Percentiles rank a stretch among this genome's conserved stretches.
Conservation (phyloP, 2,113 vertebrate species). For the Pontoporia blainvillei region DNA sequence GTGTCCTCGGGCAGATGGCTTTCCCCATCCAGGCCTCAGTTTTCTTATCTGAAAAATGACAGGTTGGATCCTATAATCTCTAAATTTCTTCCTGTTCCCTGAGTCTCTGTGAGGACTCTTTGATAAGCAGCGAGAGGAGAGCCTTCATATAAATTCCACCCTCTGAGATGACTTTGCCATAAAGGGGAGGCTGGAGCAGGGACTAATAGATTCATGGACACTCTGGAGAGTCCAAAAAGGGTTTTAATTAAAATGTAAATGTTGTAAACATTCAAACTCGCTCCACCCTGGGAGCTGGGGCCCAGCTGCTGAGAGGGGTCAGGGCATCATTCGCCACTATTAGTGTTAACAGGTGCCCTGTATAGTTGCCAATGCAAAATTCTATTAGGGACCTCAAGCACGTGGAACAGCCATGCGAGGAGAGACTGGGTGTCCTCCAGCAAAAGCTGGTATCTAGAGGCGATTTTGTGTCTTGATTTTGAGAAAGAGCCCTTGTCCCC, state of each 20-base stretch:
- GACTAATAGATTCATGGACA: neutral
- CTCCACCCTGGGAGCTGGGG: neutral
- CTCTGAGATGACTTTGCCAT: neutral
- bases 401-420: neutral
- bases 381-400: neutral
- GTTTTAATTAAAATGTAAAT: conserved; percentile 47
- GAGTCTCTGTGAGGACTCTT: neutral
- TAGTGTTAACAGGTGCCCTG: neutral
- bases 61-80: neutral
- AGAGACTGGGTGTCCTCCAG: neutral
- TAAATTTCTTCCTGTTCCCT: neutral
- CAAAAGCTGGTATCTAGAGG: neutral
- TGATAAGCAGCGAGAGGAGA: neutral
- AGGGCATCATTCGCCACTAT: neutral
- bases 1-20: neutral
- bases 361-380: neutral
- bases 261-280: neutral
- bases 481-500: neutral
- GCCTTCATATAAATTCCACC: neutral
- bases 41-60: neutral
- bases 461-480: neutral
- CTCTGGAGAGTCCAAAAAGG: neutral
- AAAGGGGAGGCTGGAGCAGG: neutral
- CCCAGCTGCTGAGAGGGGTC: neutral
- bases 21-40: neutral